Conservation (phyloP, 1,140 invertebrate genomes). For the Anadara kagoshimensis region DNA sequence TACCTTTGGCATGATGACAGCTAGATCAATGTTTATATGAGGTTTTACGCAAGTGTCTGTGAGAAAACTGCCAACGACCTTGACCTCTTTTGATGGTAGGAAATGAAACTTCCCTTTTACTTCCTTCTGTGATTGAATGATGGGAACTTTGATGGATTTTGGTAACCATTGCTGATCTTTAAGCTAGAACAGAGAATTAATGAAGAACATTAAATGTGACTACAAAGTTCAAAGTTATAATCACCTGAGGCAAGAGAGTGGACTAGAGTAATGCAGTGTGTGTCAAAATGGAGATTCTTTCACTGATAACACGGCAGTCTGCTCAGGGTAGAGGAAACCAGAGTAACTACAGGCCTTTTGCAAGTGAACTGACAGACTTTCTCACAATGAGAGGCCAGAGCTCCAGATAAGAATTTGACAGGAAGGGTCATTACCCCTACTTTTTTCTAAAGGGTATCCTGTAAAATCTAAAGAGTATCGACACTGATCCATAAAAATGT, state of each 20-base stretch:
- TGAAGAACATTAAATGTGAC: not conserved
- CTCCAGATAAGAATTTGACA: no score
- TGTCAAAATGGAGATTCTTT: no score
- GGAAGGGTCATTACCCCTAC: no score
- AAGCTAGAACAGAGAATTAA: slow-evolving; percentile 44
- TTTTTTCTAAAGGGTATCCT: no score
- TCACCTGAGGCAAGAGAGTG: not conserved
- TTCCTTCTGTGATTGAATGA: slow-evolving; percentile 27
- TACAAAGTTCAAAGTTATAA: not conserved
- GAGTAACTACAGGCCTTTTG: no score
- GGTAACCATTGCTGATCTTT: slow-evolving; percentile 45
- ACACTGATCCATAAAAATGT: no score
- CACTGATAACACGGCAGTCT: no score
- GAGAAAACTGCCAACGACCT: slow-evolving; percentile 56
- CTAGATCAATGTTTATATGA: slow-evolving; percentile 52
- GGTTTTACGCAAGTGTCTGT: slow-evolving; percentile 53
- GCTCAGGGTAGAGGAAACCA: no score
- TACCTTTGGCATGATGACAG: slow-evolving; percentile 66
- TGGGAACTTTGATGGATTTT: slow-evolving; percentile 48
- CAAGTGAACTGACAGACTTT: no score
- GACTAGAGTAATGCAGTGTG: no score
- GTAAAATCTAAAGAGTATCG: no score
- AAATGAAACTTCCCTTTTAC: slow-evolving; percentile 60
- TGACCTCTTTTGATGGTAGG: slow-evolving; percentile 52
- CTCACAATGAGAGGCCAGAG: no score